Evolutionary conservation across 2,797 vertebrate species (phyloP), one percentile per base, ranked within the genome.

Genomic region (Sebastes kiyomatsui): DNA sequence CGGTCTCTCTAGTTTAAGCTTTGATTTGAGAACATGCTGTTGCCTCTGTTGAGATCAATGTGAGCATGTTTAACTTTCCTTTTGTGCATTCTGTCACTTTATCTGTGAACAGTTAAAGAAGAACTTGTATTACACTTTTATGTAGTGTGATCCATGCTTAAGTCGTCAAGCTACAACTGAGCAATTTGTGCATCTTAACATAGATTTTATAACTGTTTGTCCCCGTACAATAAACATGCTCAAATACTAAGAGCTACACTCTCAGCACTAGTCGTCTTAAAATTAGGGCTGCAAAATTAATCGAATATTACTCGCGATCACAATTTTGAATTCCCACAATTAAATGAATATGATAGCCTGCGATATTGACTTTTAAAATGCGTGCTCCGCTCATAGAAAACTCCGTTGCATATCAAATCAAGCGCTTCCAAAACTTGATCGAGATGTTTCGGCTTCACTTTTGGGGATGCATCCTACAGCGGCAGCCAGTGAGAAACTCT

Each of bases 11-110:
- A 42, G 25, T 72, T 74, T 30, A 33, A 65, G 12, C n/a, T 66
- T 64, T 56, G 22, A 58, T 46, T 38, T 28, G n/a, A 81, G 46
- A 69, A 72, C 67, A 66, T 59, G 61, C 78, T 74, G 68, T 38
- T 64, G 65, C 25, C 42, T 61, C 28, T 42, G 33, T 79, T 82
- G 28, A 60, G 62, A 77, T 35, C 23, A 22, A 61, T 67, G 38
- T 13, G 16, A 61, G 12, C 20, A 27, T 71, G n/a, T 46, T 23
- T 13, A 35, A 38, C 10, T 2, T 8, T 27, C 20, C 1, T 22
- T 38, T 18, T 72, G 18, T 64, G 30, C 65, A 14, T 64, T 70
- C 30, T 55, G 60, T 79, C 42, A 13, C 30, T 75, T 52, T 5
- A 22, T 82, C 62, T 33, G 6, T n/a, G 9, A 72, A 32, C 11